These are phyloP conservation scores for Scomberomorus guttatus DNA, from an alignment of 2,797 vertebrate genomes.

Conservation along the genomic window DNA sequence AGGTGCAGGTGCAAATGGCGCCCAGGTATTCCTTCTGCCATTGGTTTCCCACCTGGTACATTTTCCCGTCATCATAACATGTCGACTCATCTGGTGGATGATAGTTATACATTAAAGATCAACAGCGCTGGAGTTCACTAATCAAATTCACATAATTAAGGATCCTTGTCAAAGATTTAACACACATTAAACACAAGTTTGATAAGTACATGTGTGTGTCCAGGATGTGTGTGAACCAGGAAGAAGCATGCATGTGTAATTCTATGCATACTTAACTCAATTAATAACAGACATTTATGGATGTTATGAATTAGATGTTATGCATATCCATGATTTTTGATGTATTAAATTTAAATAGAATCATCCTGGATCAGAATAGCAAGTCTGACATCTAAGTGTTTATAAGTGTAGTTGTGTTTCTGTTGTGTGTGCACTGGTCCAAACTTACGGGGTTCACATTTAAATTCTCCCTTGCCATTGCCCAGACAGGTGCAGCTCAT, in stretches of 20 bases:
- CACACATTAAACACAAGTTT: too few relatives aligned
- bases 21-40: conserved; percentile 99
- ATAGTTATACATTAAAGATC: neutral
- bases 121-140: neutral
- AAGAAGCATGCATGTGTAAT: neutral
- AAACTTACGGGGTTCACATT: conserved; percentile 96
- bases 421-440: conserved; percentile 80
- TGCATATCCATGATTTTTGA: neutral
- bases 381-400: neutral
- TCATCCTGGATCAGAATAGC: neutral
- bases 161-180: too few relatives aligned
- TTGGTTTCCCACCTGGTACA: conserved; percentile 95
- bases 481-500: conserved; percentile 97
- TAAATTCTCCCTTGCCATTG: conserved; percentile 98
- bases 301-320: too few relatives aligned
- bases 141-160: neutral
- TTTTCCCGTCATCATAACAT: conserved; percentile 95
- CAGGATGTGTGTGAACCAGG: neutral
- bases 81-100: conserved; percentile 91
- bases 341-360: neutral
- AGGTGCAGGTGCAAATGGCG: conserved; percentile 96
- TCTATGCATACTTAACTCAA: neutral
- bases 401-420: neutral
- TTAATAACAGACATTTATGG: neutral
- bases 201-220: too few relatives aligned